These are phyloP conservation scores for Odontothrips loti DNA, from an alignment of 2,888 invertebrate genomes.

Conservation along the genomic window DNA sequence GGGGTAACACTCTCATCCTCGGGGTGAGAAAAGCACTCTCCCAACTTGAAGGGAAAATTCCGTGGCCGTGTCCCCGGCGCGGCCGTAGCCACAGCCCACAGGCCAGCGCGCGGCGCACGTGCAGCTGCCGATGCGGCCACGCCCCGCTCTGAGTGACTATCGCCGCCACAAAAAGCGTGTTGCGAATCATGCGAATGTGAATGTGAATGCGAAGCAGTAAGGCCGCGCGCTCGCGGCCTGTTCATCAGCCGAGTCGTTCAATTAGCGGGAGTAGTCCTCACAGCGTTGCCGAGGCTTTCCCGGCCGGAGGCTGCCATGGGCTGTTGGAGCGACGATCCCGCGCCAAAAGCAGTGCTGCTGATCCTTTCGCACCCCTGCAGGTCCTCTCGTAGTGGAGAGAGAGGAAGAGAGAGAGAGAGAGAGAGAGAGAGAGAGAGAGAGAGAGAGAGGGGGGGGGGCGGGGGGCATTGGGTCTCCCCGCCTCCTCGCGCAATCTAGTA, in stretches of 20 bases:
- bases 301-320: no score
- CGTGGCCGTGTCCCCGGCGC: background rate
- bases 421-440: background rate
- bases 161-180: no score
- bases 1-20: background rate
- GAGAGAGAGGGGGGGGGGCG: background rate
- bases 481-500: background rate
- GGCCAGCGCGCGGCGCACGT: background rate
- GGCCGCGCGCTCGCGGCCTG: no score
- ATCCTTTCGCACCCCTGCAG: no score
- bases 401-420: background rate
- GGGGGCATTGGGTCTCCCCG: background rate
- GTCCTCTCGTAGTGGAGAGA: background rate
- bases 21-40: background rate
- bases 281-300: no score
- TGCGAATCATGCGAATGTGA: no score
- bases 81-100: background rate
- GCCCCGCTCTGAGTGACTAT: no score
- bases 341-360: no score
- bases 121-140: background rate
- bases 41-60: background rate
- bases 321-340: no score
- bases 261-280: no score
- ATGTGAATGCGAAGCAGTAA: no score
- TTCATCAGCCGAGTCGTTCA: no score